Evolutionary conservation across 2,797 vertebrate genomes (phyloP), one percentile per base, ranked within the genome.

Genomic region (Carduelis carduelis): DNA sequence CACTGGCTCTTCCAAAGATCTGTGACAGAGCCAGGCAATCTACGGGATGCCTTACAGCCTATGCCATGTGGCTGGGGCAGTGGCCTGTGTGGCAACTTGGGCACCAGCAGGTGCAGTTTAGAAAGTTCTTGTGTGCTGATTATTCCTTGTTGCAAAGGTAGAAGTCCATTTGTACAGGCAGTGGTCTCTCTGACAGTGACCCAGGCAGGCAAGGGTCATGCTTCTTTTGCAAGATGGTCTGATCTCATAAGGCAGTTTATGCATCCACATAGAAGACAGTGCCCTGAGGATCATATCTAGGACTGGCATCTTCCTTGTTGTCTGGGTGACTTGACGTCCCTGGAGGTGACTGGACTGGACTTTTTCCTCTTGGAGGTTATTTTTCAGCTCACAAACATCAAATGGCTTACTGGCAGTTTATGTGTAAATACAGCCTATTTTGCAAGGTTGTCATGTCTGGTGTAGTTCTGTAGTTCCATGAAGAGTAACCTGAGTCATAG

Each of bases 51-150:
- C 41, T 28, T 61, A 18, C 37, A 64, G 37, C 41, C 43, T 55
- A 0, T 0, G 2, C 50, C 30, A 2, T 0, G 0, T 4, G 10
- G 11, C 35, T 28, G n/a, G 35, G 43, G 21, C 41, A 57, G 39
- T 14, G 6, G 28, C 32, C 39, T 43, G 30, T 8, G 1, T 20
- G 65, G 30, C 46, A 78, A 41, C 61, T 43, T 1, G 5, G 64
- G 46, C 59, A 69, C 35, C 32, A 70, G 27, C 39, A 30, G 1
- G 5, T 60, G 66, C 63, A 32, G 32, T 87, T 93, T 66, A 28
- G 63, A 88, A 78, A 32, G 6, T 41, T 86, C 15, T 37, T 14
- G 15, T 64, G 74, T 53, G 37, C 37, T 78, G 34, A 37, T 75
- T 49, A 34, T 60, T 86, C 50, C 16, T 74, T 16, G 47, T 65